Base-by-base conservation (phyloP, 1,140 invertebrate species). In the Euwallacea similis region DNA sequence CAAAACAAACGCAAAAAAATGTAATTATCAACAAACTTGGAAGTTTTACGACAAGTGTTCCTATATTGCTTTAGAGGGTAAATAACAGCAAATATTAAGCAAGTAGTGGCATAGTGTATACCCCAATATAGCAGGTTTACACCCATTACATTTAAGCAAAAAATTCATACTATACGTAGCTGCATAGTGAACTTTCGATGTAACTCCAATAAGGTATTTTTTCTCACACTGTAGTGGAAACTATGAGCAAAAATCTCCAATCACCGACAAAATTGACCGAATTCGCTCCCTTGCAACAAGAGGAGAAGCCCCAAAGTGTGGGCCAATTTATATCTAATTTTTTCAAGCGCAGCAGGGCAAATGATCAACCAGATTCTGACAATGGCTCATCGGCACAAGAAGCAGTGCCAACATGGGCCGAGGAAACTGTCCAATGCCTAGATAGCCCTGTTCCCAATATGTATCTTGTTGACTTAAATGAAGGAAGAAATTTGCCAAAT, bases 401-500 rank as follows among this genome's bases (percentile, higher is more conserved):
- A 59, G 73, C 74, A 16, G 61, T 77, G 42, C 76, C 79, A 33
- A 73, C 73, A 21, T 78, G 77, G 79, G 74, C 77, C 10, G 73
- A 75, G 58, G 77, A 78, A 13, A 71, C 67, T 16, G 53, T 70
- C 7, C 54, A 70, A 47, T 73, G 69, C 7, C 15, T 69, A 54
- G 59, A 71, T 43, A 67, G 3, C 69, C 41, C 59, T 54, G 62
- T 65, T 33, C 55, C 71, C 11, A 73, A 70, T 66, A 74, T 77
- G 41, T 82, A 78, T 73, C 66, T 69, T 7, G 76, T 79, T 43
- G 78, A 82, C 73, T 83, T 86, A 71, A 81, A 76, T 15, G 88
- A 92, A 80, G 91, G 88, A 1, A 84, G 91, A 60, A 93, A 89
- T 82, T 84, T 93, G 72, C 88, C 89, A 6, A 93, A 92, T 85